Base-by-base conservation (phyloP, 1,140 invertebrate genomes). In the Aphelenchoides besseyi region DNA sequence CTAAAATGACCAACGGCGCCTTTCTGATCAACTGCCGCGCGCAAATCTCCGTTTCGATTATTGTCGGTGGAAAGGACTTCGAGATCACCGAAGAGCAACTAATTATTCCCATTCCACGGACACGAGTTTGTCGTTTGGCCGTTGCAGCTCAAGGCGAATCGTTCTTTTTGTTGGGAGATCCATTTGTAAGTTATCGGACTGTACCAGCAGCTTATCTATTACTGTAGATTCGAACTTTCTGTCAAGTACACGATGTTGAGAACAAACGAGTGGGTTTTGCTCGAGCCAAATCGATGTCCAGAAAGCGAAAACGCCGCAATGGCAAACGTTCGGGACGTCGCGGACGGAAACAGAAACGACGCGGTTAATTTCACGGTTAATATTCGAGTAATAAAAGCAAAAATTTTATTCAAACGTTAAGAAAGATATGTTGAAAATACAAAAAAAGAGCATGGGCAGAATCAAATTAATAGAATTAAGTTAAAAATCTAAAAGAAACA, bases 241-340 rank as follows among this genome's bases (percentile, higher is more conserved):
- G 75, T 61, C 48, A 77, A 16, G 37, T 74, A 52, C 55, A 74
- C 72, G 73, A 74, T 32, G 48, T 74, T 29, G 73, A 64, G 55
- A 68, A 75, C 37, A 48, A 55, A 23, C 30, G 73, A 69, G 41
- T 74, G 28, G 73, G 73, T 59, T 74, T 74, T 57, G 32, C 74
- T 12, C 29, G 8, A 1, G 62, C 73, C 37, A 69, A 77, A 23
- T 16, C 41, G 41, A 23, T 12, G 12, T 12, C 12, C 23, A 16
- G 12, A 23, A 48, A 48, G 41, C 41, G 41, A 23, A 48, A 48
- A 23, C 41, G 41, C 12, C 41, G 41, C 12, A 48, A 12, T 12
- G 41, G 41, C 12, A 48, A 48, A 48, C 41, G 41, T 48, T 48
- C 41, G 41, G 41, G 41, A n/a, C n/a, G n/a, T 23, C 12, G 41